Evolutionary conservation across 1,140 invertebrate genomes (phyloP), one percentile per base, ranked within the genome.

Genomic region (Liolophura sinensis): DNA sequence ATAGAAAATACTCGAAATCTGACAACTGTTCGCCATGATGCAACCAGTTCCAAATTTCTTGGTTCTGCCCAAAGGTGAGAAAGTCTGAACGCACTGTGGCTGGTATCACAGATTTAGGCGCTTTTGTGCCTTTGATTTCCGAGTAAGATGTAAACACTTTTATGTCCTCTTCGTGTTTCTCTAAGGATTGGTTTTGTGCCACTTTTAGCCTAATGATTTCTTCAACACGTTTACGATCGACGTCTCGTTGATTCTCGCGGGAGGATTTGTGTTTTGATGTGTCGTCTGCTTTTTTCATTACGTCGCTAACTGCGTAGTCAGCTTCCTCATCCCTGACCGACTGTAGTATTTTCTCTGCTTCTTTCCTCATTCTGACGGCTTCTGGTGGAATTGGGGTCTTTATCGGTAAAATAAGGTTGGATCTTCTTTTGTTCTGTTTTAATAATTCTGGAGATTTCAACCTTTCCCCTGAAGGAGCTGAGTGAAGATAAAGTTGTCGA

Each of bases 11-110:
- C 52, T 79, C 71, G 60, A 81, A 81, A 20, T 80, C 77, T 7
- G 71, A 71, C 60, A 77, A 70, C 50, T 67, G 68, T 18, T 77
- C 76, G 0, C 73, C 78, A 52, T 78, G 59, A 50, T 78, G 75
- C n/a, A 81, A 58, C 79, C 79, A 81, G 16, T 80, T 73, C 79
- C 79, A 81, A 11, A 81, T 79, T 15, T 73, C 62, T 50, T 79
- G 74, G 56, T 74, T 77, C 59, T 73, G 67, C 12, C 70, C 71
- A 16, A 63, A 22, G 24, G 62, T 72, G 46, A 81, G 60, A 69
- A 63, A 74, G 52, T 70, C 65, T 5, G 75, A 76, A 51, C 65
- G 64, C 5, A 79, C 62, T 16, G 51, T 25, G 3, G 69, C 71
- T 0, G 79, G 79, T n/a, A 78, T 73, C 4, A 50, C 7, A 11